These are phyloP conservation scores for Protobothrops flavoviridis DNA, from an alignment of 2,113 vertebrate genomes.

Conservation along the genomic window DNA sequence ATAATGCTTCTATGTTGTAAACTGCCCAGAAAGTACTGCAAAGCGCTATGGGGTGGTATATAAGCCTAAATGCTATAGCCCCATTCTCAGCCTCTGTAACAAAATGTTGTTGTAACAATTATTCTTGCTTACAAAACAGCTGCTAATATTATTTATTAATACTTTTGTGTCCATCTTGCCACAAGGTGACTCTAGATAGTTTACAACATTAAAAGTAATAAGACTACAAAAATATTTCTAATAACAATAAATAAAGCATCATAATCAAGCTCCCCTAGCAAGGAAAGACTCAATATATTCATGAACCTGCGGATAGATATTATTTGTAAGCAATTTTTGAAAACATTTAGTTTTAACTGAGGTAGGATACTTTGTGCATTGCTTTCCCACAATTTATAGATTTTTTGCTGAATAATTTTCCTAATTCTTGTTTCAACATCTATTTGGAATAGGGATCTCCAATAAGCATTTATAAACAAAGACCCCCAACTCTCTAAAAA, in stretches of 20 bases:
- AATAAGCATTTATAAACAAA: background rate
- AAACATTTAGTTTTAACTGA: background rate
- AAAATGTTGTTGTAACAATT: background rate
- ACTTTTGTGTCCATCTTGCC: background rate
- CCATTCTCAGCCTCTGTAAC: background rate
- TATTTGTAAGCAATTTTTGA: background rate
- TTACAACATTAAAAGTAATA: background rate
- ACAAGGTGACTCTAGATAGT: background rate
- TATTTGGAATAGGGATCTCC: background rate
- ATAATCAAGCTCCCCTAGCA: background rate
- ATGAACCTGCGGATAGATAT: background rate
- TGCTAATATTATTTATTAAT: background rate
- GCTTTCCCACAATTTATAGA: background rate
- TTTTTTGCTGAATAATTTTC: background rate
- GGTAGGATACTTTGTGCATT: background rate
- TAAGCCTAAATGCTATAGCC: too few species aligned
- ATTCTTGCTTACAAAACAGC: background rate
- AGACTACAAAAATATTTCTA: background rate
- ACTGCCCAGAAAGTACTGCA: background rate
- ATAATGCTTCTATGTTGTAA: background rate
- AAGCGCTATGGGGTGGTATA: background rate
- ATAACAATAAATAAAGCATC: background rate
- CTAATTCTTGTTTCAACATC: background rate
- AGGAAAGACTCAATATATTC: background rate
- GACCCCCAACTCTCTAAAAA: background rate